Evolutionary conservation across 1,140 invertebrate genomes (phyloP).

Genomic region (Drosophila pseudoobscura): DNA sequence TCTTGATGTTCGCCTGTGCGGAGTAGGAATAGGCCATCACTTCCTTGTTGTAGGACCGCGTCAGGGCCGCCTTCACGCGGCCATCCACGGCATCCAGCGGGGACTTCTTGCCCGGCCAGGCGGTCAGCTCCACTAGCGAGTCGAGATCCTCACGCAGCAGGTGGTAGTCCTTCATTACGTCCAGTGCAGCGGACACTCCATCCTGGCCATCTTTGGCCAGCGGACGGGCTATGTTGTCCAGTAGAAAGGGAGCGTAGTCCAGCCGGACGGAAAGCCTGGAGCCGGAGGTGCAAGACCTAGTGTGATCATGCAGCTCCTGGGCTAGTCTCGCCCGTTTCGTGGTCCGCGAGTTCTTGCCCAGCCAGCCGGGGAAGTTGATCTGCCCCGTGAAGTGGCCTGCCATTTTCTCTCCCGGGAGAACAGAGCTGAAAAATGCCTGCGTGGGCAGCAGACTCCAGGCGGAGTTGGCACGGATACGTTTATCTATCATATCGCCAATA

Average conservation of each 20-base stretch:
- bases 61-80: slow-evolving; percentile 97
- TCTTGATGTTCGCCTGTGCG: slow-evolving; percentile 85
- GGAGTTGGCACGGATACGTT: slow-evolving; percentile 89
- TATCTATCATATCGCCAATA: slow-evolving; percentile 93
- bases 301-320: slow-evolving; percentile 92
- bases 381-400: slow-evolving; percentile 90
- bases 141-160: slow-evolving; percentile 96
- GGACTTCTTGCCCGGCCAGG: slow-evolving; percentile 92
- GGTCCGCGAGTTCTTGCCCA: slow-evolving; percentile 96
- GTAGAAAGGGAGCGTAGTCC: slow-evolving; percentile 92
- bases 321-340: slow-evolving; percentile 92
- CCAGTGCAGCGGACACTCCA: slow-evolving; percentile 89
- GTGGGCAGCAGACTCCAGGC: slow-evolving; percentile 96
- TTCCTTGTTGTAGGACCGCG: slow-evolving; percentile 95
- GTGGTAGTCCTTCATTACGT: slow-evolving; percentile 92
- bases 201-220: slow-evolving; percentile 88
- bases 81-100: slow-evolving; percentile 90
- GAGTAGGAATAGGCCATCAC: slow-evolving; percentile 89
- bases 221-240: slow-evolving; percentile 89
- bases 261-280: slow-evolving; percentile 90
- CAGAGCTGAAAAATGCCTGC: slow-evolving; percentile 95
- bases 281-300: slow-evolving; percentile 90
- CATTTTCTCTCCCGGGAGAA: slow-evolving; percentile 94
- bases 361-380: slow-evolving; percentile 96
- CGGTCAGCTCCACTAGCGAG: slow-evolving; percentile 91